Evolutionary conservation across 2,888 invertebrate species (phyloP), one percentile per base, ranked within the genome.

Genomic region (Pilophorus perplexus): DNA sequence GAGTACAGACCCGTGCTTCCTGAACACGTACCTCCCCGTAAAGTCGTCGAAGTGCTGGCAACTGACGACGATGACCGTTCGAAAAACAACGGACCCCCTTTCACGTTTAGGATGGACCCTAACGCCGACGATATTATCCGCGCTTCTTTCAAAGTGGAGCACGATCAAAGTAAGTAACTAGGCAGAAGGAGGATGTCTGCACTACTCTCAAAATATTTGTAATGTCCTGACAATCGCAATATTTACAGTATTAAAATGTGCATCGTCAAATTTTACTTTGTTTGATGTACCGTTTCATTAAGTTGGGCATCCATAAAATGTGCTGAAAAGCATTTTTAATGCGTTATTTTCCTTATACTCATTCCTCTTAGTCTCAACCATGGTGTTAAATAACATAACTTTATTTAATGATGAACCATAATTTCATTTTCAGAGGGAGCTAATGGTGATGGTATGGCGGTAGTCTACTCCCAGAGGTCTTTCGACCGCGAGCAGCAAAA

Each of bases 401-500:
- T n/a, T n/a, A n/a, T n/a, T n/a, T n/a, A n/a, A n/a, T n/a, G n/a
- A n/a, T n/a, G n/a, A n/a, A n/a, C n/a, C n/a, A n/a, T n/a, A n/a
- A n/a, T n/a, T n/a, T n/a, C n/a, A n/a, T 28, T 52, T 77, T 33
- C 83, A 89, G 89, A 93, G 84, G 95, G 95, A 72, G 95, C 95
- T 55, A 95, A 95, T 75, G 95, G 95, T 52, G 95, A 96, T 76
- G 98, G 98, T 40, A 94, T 95, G 89, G 98, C 97, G 54, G 91
- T 93, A 59, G 91, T 99, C n/a, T 91, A 91, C 1, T 95, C 97
- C 0, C 81, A 94, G 33, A 83, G 92, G 69, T 90, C 90, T 10
- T 97, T 98, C 78, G 95, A 97, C 76, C 84, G 98, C 70, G 97
- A 98, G 79, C 89, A 92, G 75, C 91, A 93, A 76, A 97, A 97